phyloP scores from a whole-genome alignment of 2,113 vertebrate genomes.

The Mormoops blainvillei region DNA sequence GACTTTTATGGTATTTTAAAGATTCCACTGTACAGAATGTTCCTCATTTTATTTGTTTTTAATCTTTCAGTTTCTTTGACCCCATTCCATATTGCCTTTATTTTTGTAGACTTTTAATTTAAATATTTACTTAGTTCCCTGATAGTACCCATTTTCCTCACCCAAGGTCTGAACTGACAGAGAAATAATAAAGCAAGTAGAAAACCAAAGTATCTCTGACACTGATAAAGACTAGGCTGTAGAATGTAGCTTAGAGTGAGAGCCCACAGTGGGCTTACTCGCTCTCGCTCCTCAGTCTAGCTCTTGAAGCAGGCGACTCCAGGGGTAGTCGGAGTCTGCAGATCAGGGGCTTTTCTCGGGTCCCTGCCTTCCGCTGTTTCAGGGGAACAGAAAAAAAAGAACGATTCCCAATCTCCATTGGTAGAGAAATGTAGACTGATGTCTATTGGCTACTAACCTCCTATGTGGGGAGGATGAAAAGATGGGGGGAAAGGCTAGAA shows the following conservation, averaged over 20 bases:
- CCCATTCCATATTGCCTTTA: background rate
- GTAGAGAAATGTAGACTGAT: background rate
- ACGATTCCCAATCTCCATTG: background rate
- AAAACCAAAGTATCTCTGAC: background rate
- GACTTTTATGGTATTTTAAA: background rate
- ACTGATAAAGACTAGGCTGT: background rate
- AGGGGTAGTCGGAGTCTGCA: background rate
- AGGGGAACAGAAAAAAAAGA: background rate
- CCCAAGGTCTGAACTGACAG: background rate
- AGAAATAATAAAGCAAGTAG: background rate
- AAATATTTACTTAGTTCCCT: background rate
- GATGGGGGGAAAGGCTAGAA: background rate
- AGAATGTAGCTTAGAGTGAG: background rate
- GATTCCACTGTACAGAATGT: background rate
- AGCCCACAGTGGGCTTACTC: background rate
- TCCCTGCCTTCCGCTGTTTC: background rate
- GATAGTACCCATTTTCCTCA: background rate
- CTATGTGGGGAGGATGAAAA: background rate
- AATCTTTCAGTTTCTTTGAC: background rate
- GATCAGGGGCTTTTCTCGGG: background rate
- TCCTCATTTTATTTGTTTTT: constrained; percentile 7
- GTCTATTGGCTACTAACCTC: background rate
- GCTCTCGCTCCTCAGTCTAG: background rate
- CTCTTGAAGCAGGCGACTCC: background rate
- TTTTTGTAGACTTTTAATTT: constrained; percentile 5